Conservation (phyloP, 2,797 vertebrate species). For the Sphaeramia orbicularis region DNA sequence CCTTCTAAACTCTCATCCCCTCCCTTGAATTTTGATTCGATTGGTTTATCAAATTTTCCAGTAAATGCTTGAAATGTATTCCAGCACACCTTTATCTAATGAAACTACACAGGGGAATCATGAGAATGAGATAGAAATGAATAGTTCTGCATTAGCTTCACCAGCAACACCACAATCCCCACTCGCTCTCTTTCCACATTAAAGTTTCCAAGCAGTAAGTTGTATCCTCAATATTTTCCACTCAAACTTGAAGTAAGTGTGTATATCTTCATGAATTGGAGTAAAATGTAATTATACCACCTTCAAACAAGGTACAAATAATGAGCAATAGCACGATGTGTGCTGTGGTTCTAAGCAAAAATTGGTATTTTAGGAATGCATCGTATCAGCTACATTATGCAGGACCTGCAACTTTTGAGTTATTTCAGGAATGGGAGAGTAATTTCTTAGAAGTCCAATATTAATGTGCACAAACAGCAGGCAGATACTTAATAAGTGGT, state of each 20-base stretch:
- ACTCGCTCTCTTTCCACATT: slow-evolving; percentile 47
- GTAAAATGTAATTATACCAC: slow-evolving; percentile 43
- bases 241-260: slow-evolving; percentile 52
- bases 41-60: slow-evolving; percentile 85
- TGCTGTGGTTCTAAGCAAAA: slow-evolving; percentile 20
- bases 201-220: slow-evolving; percentile 55
- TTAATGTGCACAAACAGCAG: slow-evolving; percentile 1
- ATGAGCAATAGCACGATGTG: slow-evolving; percentile 34
- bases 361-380: slow-evolving; percentile 41
- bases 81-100: slow-evolving; percentile 74
- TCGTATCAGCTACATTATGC: slow-evolving; percentile 1
- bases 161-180: slow-evolving; percentile 31
- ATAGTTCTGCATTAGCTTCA: slow-evolving; percentile 77
- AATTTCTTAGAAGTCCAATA: background rate
- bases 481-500: background rate
- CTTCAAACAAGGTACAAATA: slow-evolving; percentile 50
- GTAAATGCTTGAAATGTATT: slow-evolving; percentile 86
- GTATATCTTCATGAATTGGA: slow-evolving; percentile 49
- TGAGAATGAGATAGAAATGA: slow-evolving; percentile 77
- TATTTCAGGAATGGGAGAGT: slow-evolving; percentile 20
- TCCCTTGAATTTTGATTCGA: slow-evolving; percentile 78
- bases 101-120: slow-evolving; percentile 75
- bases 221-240: slow-evolving; percentile 48
- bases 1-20: slow-evolving; percentile 63
- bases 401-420: slow-evolving; percentile 8